A percentile compares a stretch with the other conserved stretches of the same genome.
These are phyloP conservation scores for Spodoptera frugiperda DNA, from an alignment of 1,140 invertebrate genomes.

Conservation along the genomic window DNA sequence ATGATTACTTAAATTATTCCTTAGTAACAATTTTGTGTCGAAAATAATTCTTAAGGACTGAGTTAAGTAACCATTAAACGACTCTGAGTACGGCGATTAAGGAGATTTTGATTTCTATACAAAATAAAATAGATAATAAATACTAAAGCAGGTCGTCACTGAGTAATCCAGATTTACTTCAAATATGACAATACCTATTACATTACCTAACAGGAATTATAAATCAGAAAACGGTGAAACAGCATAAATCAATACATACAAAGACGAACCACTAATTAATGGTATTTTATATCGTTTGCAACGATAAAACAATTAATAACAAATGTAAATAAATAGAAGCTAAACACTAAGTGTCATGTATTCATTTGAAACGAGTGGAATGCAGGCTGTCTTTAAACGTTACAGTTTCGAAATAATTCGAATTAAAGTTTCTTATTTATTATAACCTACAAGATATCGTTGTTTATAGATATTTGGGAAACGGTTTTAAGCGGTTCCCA, in stretches of 20 bases:
- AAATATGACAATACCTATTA: background rate
- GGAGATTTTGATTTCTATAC: too few species aligned
- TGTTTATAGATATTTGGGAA: too few species aligned
- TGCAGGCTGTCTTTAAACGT: constrained; percentile 42
- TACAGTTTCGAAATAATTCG: constrained; percentile 20
- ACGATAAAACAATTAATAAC: constrained; percentile 59
- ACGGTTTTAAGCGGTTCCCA: too few species aligned
- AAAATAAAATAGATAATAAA: background rate
- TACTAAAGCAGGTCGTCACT: background rate
- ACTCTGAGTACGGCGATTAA: too few species aligned
- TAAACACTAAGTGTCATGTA: constrained; percentile 34
- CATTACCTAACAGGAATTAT: background rate
- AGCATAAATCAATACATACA: background rate
- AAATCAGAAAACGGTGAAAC: constrained; percentile 16
- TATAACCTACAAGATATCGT: too few species aligned
- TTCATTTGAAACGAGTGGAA: constrained; percentile 42
- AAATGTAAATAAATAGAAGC: constrained; percentile 39
- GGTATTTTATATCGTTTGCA: constrained; percentile 63
- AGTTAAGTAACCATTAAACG: too few species aligned
- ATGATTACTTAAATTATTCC: too few species aligned
- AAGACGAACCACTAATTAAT: constrained; percentile 5
- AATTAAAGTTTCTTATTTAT: background rate
- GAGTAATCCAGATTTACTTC: background rate
- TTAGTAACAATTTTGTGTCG: too few species aligned
- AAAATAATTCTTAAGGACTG: too few species aligned